Base-by-base conservation (phyloP, 2,113 vertebrate species). In the Lagopus leucura region DNA sequence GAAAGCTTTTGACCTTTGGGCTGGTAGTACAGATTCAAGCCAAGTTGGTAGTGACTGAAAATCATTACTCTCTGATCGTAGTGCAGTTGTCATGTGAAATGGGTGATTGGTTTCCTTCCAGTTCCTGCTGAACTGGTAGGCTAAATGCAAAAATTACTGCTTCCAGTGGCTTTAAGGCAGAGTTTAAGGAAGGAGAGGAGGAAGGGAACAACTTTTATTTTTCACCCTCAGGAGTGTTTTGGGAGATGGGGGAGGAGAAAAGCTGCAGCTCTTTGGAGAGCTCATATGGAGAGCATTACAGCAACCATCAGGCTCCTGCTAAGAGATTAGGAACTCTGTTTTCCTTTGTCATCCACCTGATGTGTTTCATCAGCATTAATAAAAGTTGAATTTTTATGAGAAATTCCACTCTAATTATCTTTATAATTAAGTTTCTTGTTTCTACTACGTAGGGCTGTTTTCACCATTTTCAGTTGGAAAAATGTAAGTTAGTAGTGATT, bases 1-100 rank as follows among this genome's bases (percentile, higher is more conserved):
- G 86, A 93, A 90, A 82, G 71, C 89, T 94, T 89, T 89, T 96
- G 94, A 93, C 94, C 94, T 94, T 90, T 92, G 66, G 88, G 91
- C 89, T 0, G 0, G 66, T 89, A 93, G 94, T 82, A 94, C 89
- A 89, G 74, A 85, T 42, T 93, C 84, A 73, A 92, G 87, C 81
- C 66, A 93, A 91, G 84, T 24, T 81, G 63, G 45, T 70, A 73
- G 58, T 93, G 92, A 92, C 91, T 92, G 89, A 94, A 96, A 96
- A 96, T 96, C 92, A 77, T 94, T 96, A 85, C 45, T 92, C 36
- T 45, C 63, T 73, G 82, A 87, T 85, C 91, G 78, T 19, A 58
- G 36, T 57, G 40, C 81, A 89, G 82, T 87, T 94, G 86, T 89
- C 40, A 8, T 80, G 89, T 90, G 81, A 69, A 92, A 80, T 91